phyloP scores from a whole-genome alignment of 2,113 vertebrate species.

The Lepus europaeus region DNA sequence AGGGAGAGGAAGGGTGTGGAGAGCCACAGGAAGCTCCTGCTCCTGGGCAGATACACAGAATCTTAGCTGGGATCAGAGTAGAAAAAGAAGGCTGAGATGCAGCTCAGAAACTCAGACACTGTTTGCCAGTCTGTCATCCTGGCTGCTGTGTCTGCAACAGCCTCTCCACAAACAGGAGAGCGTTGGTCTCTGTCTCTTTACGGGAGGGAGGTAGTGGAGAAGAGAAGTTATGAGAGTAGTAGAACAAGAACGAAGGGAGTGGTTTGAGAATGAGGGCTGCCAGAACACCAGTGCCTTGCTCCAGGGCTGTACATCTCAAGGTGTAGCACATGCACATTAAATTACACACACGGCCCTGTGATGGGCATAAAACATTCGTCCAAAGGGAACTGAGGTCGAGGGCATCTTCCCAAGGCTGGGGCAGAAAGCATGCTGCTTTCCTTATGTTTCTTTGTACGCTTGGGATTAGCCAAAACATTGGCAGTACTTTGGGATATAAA shows the following conservation, averaged over 20 bases:
- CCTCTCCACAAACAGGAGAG: not conserved
- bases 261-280: not conserved
- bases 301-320: not conserved
- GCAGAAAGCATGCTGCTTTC: not conserved
- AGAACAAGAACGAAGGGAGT: not conserved
- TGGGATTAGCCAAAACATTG: slow-evolving; percentile 12
- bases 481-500: slow-evolving; percentile 2
- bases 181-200: not conserved
- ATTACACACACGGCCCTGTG: not conserved
- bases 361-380: not conserved
- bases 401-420: not conserved
- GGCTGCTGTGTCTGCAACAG: too few relatives aligned
- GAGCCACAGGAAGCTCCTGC: not conserved
- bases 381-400: not conserved
- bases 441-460: not conserved
- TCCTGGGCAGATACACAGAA: not conserved
- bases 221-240: not conserved
- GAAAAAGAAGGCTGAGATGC: not conserved
- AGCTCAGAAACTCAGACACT: not conserved
- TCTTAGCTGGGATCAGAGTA: too few relatives aligned
- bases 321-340: not conserved
- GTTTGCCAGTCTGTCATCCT: not conserved
- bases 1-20: not conserved
- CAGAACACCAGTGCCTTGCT: not conserved
- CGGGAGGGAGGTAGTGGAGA: not conserved